Base-by-base conservation (phyloP, 2,888 invertebrate species). In the Yponomeuta evonymella region DNA sequence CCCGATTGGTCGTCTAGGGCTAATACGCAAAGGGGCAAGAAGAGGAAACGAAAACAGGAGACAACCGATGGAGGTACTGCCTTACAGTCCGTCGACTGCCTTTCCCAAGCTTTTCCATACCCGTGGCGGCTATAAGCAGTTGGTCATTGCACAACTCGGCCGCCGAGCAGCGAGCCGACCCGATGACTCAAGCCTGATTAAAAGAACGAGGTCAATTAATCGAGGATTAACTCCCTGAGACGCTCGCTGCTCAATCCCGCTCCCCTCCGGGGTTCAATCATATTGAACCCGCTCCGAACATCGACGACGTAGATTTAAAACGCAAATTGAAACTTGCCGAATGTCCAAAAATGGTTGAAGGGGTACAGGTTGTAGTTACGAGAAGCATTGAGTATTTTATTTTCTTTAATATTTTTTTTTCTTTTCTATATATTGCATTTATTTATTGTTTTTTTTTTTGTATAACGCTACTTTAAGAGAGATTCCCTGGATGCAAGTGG, bases 1-100 rank as follows among this genome's bases (percentile, higher is more conserved):
- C 99, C 99, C 89, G 98, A 98, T 94, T 99, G 99, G 99, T 97
- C 97, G 94, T 97, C 97, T 94, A 98, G 99, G 94, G 96, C 99
- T 94, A 99, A 99, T 95, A 98, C 99, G 95, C 98, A 99, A 93
- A 97, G 98, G 94, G 98, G 98, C 95, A 98, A 98, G 95, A 99
- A 98, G 96, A 98, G 99, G 97, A 99, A 99, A 95, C 96, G 97
- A 96, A 97, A 97, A 95, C 97, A 97, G 96, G 97, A 97, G 95
- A 96, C 97, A 95, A 96, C 96, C 95, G 97, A 97, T 95, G 97
- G 96, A 97, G 97, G 97, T 97, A 96, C 95, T 94, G 94, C 94
- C 93, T 93, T 89, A 75, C 73, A 76, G 78, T 72, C 48, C 70
- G 74, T 70, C 70, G 48, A 72, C 73, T 72, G 65, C 73, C 74